These are phyloP conservation scores for Apocheima hispidaria DNA, from an alignment of 2,888 invertebrate genomes.

Conservation along the genomic window DNA sequence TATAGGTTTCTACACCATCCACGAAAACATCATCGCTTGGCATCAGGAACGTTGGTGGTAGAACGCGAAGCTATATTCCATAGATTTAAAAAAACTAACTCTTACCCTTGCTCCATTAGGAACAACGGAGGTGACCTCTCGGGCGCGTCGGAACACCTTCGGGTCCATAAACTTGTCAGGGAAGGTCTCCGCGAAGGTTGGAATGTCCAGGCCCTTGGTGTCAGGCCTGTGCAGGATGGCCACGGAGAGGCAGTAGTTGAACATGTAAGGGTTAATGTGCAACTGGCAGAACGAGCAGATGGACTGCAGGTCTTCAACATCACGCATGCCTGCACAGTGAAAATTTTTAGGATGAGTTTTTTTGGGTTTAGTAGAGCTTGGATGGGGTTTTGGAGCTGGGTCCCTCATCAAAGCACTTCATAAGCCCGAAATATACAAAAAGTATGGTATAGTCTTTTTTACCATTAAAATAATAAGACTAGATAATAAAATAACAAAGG, in stretches of 20 bases:
- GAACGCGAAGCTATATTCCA: neutral
- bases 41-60: no score
- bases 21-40: no score
- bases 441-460: no score
- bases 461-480: no score
- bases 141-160: slow-evolving; percentile 88
- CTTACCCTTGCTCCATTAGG: slow-evolving; percentile 87
- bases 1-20: no score
- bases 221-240: slow-evolving; percentile 90
- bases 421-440: no score
- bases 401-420: no score
- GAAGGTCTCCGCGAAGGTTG: slow-evolving; percentile 91
- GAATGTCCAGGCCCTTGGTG: slow-evolving; percentile 89
- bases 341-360: neutral
- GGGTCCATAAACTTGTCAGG: slow-evolving; percentile 94
- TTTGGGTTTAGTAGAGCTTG: neutral
- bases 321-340: slow-evolving; percentile 87
- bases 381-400: no score
- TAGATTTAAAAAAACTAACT: neutral
- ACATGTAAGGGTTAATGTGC: slow-evolving; percentile 90
- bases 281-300: slow-evolving; percentile 89
- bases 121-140: slow-evolving; percentile 89
- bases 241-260: slow-evolving; percentile 91
- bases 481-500: no score
- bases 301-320: slow-evolving; percentile 89